A percentile compares a stretch with the other conserved stretches of the same genome.
These are phyloP conservation scores for Sparus aurata DNA, from an alignment of 2,797 vertebrate species.

Conservation along the genomic window DNA sequence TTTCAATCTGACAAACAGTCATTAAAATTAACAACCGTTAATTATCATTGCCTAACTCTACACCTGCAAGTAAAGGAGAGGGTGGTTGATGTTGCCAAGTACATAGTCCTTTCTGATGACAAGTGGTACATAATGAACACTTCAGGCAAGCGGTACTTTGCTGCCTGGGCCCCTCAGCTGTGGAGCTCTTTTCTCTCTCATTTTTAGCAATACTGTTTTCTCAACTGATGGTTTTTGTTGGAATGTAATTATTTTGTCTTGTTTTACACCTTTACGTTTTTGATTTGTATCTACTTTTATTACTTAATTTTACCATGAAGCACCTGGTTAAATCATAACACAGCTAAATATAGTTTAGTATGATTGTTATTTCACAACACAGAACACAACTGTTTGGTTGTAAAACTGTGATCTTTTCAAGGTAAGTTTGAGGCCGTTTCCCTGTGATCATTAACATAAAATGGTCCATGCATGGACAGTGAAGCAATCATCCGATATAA, in stretches of 20 bases:
- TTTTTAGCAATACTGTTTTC: too few species aligned
- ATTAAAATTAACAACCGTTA: not conserved
- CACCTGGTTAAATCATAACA: too few species aligned
- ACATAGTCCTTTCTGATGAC: constrained; percentile 13
- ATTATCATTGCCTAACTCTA: not conserved
- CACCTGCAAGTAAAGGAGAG: constrained; percentile 26
- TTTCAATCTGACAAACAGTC: constrained; percentile 5
- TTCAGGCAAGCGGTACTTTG: too few species aligned
- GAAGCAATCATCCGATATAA: not conserved
- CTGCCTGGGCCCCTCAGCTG: too few species aligned
- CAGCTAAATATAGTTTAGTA: too few species aligned
- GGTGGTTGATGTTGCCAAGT: constrained; percentile 22
- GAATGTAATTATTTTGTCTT: not conserved
- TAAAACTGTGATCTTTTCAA: not conserved
- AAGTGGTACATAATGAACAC: not conserved
- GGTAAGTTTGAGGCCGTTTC: not conserved
- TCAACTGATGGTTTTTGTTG: not conserved
- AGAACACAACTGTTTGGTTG: not conserved
- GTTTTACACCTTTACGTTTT: too few species aligned
- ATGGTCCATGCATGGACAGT: not conserved
- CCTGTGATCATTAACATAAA: too few species aligned
- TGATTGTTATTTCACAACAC: not conserved
- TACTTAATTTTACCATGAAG: too few species aligned
- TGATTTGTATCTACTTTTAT: too few species aligned
- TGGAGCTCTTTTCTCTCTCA: too few species aligned